These are phyloP conservation scores for Spilosoma lubricipeda DNA, from an alignment of 2,888 invertebrate species.

Conservation along the genomic window DNA sequence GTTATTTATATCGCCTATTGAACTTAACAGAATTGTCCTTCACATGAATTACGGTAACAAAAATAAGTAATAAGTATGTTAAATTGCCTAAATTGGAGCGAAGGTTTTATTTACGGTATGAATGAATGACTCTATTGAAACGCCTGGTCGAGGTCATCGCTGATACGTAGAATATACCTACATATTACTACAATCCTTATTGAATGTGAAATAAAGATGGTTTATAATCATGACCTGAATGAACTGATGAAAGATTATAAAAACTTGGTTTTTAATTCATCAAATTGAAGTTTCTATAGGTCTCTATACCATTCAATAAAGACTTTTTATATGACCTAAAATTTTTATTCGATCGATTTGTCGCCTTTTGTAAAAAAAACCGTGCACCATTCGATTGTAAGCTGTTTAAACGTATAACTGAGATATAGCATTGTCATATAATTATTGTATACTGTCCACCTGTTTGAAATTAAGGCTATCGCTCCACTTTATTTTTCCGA, in stretches of 20 bases:
- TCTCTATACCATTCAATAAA: too few relatives aligned
- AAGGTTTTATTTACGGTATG: constrained; percentile 57
- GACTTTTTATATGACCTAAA: neutral
- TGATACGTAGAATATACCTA: constrained; percentile 23
- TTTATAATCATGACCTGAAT: constrained; percentile 9
- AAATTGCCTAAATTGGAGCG: constrained; percentile 63
- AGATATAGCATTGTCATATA: neutral
- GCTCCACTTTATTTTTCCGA: neutral
- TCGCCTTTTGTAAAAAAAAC: too few relatives aligned
- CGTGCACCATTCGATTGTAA: neutral
- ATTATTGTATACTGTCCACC: neutral
- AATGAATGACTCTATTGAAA: constrained; percentile 64
- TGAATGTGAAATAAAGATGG: constrained; percentile 14
- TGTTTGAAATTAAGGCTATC: neutral
- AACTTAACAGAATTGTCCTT: constrained; percentile 9
- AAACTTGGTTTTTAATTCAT: neutral
- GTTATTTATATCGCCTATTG: neutral
- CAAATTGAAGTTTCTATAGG: neutral
- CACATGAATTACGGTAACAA: constrained; percentile 15
- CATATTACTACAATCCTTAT: constrained; percentile 24
- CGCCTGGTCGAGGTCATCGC: constrained; percentile 48
- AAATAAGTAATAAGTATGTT: constrained; percentile 44
- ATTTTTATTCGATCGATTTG: neutral
- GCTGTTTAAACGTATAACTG: neutral
- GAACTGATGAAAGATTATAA: neutral